phyloP scores from a whole-genome alignment of 2,113 vertebrate species.

The Tauraco erythrolophus region DNA sequence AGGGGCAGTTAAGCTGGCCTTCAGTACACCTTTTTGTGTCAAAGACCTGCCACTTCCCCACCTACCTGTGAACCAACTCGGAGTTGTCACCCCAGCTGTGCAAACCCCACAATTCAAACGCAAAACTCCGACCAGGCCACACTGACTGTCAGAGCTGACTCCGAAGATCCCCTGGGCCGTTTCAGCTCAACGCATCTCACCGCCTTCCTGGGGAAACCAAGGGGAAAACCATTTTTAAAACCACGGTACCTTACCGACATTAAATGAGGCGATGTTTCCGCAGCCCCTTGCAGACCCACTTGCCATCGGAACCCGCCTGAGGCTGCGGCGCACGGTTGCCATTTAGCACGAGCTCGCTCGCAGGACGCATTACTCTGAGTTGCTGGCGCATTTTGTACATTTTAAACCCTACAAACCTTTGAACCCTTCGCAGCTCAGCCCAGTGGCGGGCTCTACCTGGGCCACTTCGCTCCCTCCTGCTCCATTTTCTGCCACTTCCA shows the following conservation, averaged over 20 bases:
- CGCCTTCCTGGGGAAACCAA: accelerated
- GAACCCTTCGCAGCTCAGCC: accelerated
- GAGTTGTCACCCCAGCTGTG: accelerated
- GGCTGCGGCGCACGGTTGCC: accelerated
- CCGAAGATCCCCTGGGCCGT: background rate
- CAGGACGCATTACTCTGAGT: accelerated
- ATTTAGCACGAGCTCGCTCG: accelerated
- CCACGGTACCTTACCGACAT: accelerated
- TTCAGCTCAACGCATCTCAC: background rate
- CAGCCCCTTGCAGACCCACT: too few species aligned
- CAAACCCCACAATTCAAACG: background rate
- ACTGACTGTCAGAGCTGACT: background rate
- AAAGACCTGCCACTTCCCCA: background rate
- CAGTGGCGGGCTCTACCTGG: accelerated
- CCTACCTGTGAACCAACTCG: accelerated
- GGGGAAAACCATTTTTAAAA: background rate
- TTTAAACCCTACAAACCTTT: accelerated
- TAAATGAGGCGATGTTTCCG: accelerated
- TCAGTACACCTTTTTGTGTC: accelerated
- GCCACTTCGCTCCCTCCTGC: accelerated
- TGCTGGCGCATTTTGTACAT: accelerated
- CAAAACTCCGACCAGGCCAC: accelerated
- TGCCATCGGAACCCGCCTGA: accelerated
- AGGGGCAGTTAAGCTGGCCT: background rate
- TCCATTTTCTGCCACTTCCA: accelerated